Evolutionary conservation across 2,797 vertebrate species (phyloP), one percentile per base, ranked within the genome.

Genomic region (Microchirus variegatus): DNA sequence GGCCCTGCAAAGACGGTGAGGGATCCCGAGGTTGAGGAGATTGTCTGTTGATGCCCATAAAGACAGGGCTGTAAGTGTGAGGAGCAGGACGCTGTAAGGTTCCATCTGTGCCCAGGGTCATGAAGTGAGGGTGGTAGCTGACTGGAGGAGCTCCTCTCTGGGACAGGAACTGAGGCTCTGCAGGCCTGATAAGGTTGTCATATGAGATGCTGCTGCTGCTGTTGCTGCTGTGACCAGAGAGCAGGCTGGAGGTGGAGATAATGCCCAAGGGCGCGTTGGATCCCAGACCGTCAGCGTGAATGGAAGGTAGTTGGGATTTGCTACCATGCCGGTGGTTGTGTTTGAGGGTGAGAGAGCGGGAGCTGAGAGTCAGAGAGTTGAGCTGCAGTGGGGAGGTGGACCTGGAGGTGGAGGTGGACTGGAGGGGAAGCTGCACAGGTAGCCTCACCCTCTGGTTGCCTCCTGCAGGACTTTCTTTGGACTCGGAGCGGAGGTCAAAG

Each of bases 311-410:
- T 73, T 89, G 94, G 69, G 81, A 87, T 67, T 69, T 94, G 89
- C 84, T 92, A 78, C 56, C 89, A 26, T 92, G 93, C 63, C 93
- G 93, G 75, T 76, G 79, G 45, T 89, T 89, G 12, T 96, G 94
- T 89, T 95, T 96, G 70, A 98, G 92, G 70, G 93, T 95, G 64
- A 97, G 91, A 0, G 96, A 96, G 48, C 94, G 95, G 2, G 95
- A 93, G 86, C 93, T 96, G 68, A 95, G 92, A 0, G 94, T 91
- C 75, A 96, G 91, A 47, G 95, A 92, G 89, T 94, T 96, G 7
- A 95, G 85, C 59, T 95, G 95, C 5, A 95, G 90, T 15, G 15
- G 41, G 41, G 41, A 42, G 41, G 41, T 42, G 0, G 94, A 93
- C 60, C 93, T 93, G 12, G 95, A 94, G 37, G 49, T 14, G 37